Base-by-base conservation (phyloP, 2,888 invertebrate genomes). In the Conchocele bisecta region DNA sequence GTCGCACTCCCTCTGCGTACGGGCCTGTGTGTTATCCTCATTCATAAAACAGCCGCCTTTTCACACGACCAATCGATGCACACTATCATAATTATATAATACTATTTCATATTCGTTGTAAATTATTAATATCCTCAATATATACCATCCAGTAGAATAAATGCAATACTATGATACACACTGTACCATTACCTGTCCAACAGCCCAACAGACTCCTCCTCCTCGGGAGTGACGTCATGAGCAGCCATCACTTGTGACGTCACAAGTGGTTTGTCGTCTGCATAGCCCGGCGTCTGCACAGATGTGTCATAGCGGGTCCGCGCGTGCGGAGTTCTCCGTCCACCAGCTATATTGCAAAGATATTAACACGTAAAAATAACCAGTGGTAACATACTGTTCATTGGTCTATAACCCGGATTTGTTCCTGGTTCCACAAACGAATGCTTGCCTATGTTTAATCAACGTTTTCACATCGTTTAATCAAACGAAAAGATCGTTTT, bases 131-230 rank as follows among this genome's bases (percentile, higher is more conserved):
- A 39, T n/a, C 39, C 20, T 2, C 17, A 15, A 39, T 17, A 26
- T 15, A 24, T 51, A 15, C n/a, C 13, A 3, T 15, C 3, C 7
- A 26, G 0, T 22, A 20, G 28, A 6, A 7, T 9, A 65, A n/a
- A n/a, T n/a, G n/a, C n/a, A n/a, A n/a, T n/a, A n/a, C n/a, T n/a
- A n/a, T n/a, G n/a, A n/a, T n/a, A n/a, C n/a, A n/a, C n/a, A n/a
- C n/a, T n/a, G n/a, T n/a, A n/a, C n/a, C n/a, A 42, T 66, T 66
- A 87, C 88, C 88, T 88, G 77, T 88, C 86, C 22, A 88, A 64
- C 24, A 88, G 75, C 56, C 88, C 85, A 26, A 87, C 83, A 11
- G 82, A 73, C 50, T 85, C 83, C 33, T 87, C 86, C 22, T 86
- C 86, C 22, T 85, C 85, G 20, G 84, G 84, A 9, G 72, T 69